Evolutionary conservation across 1,140 invertebrate genomes (phyloP), one percentile per base, ranked within the genome.

Genomic region (Diplogasteroides magnus): DNA sequence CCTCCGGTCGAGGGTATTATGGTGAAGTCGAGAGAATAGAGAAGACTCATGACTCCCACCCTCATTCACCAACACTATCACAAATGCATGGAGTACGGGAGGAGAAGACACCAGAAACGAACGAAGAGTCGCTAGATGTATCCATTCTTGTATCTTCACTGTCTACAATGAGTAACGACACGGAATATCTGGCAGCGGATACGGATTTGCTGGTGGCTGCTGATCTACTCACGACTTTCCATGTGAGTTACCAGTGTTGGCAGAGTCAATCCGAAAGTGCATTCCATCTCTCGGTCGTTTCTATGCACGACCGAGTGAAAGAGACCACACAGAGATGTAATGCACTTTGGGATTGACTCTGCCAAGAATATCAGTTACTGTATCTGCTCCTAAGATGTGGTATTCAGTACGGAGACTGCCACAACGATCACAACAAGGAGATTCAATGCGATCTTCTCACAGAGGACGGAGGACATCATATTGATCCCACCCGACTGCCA

Each of bases 401-500:
- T 48, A 11, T 48, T 32, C 67, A 56, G 14, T 72, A 72, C 58
- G 70, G 70, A 31, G 70, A 72, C 25, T 56, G 60, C 27, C 66
- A 56, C 25, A 72, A 72, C 28, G 70, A 71, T 31, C 61, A 72
- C 15, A 60, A 67, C 19, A 72, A 72, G 27, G 70, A 67, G 31
- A 31, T 67, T 31, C 70, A 72, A 25, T 72, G 70, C 56, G 66
- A 72, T 27, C 28, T 72, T 13, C 32, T 72, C 2, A 67, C 66
- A 0, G 70, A 72, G 48, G 65, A 72, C 31, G 70, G 70, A 28
- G 64, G 70, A 19, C 58, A 31, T 32, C 64, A 72, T 19, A 72
- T 72, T 26, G 70, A 72, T 57, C 70, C 70, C n/a, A 72, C 70
- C 19, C 37, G 70, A 63, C 31, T 72, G 31, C 62, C 70, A 2